These are phyloP conservation scores for Gallinago undulata DNA, from an alignment of 2,113 vertebrate species.

Conservation along the genomic window DNA sequence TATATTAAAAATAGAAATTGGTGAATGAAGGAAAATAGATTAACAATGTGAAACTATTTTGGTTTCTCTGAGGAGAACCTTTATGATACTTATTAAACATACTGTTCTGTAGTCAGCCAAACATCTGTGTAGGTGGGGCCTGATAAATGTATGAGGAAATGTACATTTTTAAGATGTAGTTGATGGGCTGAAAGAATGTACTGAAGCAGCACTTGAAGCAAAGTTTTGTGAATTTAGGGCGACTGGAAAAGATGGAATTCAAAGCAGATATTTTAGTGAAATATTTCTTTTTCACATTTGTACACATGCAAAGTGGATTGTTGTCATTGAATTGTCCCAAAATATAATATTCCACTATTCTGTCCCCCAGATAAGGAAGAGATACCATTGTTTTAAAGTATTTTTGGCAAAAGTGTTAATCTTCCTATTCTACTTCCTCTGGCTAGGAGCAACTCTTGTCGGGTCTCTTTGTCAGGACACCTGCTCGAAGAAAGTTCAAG, in stretches of 20 bases:
- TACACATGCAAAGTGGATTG: neutral
- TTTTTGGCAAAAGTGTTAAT: neutral
- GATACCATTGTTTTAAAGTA: neutral
- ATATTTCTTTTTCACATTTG: neutral
- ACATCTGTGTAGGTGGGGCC: neutral
- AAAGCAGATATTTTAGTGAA: neutral
- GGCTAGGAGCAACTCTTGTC: neutral
- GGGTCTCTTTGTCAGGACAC: neutral
- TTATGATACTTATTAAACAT: neutral
- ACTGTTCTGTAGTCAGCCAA: conserved; percentile 16
- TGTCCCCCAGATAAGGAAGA: neutral
- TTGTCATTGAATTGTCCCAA: neutral
- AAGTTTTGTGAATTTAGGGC: neutral
- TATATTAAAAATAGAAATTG: conserved; percentile 23
- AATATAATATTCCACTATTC: neutral
- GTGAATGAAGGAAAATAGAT: neutral
- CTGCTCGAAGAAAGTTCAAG: neutral
- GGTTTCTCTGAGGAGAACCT: neutral
- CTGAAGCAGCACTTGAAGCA: neutral
- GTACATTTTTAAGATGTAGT: neutral
- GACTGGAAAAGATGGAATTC: neutral
- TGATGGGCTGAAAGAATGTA: neutral
- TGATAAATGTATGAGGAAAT: neutral
- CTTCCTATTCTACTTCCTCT: neutral
- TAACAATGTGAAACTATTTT: neutral